phyloP scores from a whole-genome alignment of 2,113 vertebrate genomes.

The Halcyon senegalensis region DNA sequence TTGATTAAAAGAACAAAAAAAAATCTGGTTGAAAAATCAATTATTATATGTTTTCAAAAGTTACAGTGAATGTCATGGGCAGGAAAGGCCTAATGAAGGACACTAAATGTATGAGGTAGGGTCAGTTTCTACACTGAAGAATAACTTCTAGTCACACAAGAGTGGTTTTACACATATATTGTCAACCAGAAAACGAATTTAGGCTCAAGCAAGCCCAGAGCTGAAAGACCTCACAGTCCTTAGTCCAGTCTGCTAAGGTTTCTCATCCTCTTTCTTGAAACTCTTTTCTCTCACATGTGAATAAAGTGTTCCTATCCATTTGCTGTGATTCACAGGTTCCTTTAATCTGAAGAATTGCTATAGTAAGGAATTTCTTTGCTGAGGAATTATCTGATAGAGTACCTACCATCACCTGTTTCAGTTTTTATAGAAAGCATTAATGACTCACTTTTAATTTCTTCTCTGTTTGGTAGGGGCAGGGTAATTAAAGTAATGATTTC shows the following conservation, averaged over 20 bases:
- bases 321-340: neutral
- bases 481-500: neutral
- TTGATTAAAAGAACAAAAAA: neutral
- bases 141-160: neutral
- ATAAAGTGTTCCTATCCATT: neutral
- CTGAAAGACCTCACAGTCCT: neutral
- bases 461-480: neutral
- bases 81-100: neutral
- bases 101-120: neutral
- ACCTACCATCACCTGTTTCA: neutral
- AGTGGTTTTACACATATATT: neutral
- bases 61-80: neutral
- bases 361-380: neutral
- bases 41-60: neutral
- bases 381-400: neutral
- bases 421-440: neutral
- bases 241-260: neutral
- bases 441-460: neutral
- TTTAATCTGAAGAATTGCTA: neutral
- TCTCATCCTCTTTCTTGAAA: neutral
- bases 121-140: neutral
- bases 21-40: neutral
- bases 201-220: neutral
- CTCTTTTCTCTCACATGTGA: neutral
- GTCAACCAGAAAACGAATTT: neutral